Conservation (phyloP, 2,888 invertebrate genomes). For the Hydriomena furcata region DNA sequence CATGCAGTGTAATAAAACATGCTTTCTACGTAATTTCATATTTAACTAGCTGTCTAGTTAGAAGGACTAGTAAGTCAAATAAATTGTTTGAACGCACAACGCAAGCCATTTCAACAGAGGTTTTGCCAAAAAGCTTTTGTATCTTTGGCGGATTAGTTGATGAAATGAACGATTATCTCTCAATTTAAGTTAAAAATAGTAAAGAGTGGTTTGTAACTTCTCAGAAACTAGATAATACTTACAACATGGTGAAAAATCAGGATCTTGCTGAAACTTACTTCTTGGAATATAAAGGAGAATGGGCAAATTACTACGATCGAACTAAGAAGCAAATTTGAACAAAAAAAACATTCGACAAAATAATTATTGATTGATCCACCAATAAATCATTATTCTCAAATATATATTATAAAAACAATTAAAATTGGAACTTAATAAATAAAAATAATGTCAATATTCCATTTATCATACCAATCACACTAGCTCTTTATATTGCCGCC, state of each 20-base stretch:
- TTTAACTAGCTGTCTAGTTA: slow-evolving; percentile 16
- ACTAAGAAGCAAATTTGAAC: too few species aligned
- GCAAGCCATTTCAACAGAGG: slow-evolving; percentile 20
- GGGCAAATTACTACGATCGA: neutral
- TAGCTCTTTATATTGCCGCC: slow-evolving; percentile 8
- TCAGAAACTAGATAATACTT: neutral
- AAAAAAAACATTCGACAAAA: too few species aligned
- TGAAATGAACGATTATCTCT: slow-evolving; percentile 18
- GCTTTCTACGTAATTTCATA: slow-evolving; percentile 6
- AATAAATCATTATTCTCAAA: too few species aligned
- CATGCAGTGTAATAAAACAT: too few species aligned
- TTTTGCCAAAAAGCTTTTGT: slow-evolving; percentile 24
- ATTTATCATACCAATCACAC: slow-evolving; percentile 4
- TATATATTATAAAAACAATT: too few species aligned
- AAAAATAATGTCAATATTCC: neutral
- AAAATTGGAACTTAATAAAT: neutral
- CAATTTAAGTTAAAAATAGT: neutral
- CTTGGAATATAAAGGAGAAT: neutral
- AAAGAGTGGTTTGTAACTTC: neutral
- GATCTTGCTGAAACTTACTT: neutral
- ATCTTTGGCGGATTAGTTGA: slow-evolving; percentile 18
- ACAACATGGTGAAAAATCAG: too few species aligned
- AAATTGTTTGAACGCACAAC: slow-evolving; percentile 26
- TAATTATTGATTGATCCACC: too few species aligned
- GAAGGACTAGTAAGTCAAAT: slow-evolving; percentile 26